phyloP scores from a whole-genome alignment of 1,140 invertebrate species.

The Brachionus manjavacas region DNA sequence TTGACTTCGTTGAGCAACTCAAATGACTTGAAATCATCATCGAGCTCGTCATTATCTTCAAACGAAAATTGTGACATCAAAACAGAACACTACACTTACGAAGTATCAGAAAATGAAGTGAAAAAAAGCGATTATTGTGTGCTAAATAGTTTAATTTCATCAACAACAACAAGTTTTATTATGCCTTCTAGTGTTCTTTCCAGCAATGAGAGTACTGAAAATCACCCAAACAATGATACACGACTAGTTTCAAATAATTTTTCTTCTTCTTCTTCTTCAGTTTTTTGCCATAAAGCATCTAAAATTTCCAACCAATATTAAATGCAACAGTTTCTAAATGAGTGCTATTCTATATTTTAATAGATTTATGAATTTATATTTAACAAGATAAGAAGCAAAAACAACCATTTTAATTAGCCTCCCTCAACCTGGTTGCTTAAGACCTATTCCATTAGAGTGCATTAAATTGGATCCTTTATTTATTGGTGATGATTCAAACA shows the following conservation, averaged over 20 bases:
- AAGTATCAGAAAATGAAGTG: neutral
- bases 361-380: neutral
- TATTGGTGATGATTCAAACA: neutral
- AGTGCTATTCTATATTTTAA: neutral
- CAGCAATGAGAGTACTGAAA: neutral
- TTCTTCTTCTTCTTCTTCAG: neutral
- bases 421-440: neutral
- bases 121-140: constrained; percentile 15
- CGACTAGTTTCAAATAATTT: neutral
- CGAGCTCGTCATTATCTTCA: constrained; percentile 6
- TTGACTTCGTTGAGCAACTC: neutral
- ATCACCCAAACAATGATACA: neutral
- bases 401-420: neutral
- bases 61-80: constrained; percentile 19
- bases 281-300: neutral
- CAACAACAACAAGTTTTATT: neutral
- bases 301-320: neutral
- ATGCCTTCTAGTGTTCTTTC: neutral
- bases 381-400: neutral
- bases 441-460: neutral
- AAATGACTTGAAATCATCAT: constrained; percentile 22
- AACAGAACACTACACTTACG: neutral
- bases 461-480: neutral
- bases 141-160: neutral
- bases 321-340: neutral